Evolutionary conservation across 2,113 vertebrate species (phyloP).

Genomic region (Meleagris gallopavo): DNA sequence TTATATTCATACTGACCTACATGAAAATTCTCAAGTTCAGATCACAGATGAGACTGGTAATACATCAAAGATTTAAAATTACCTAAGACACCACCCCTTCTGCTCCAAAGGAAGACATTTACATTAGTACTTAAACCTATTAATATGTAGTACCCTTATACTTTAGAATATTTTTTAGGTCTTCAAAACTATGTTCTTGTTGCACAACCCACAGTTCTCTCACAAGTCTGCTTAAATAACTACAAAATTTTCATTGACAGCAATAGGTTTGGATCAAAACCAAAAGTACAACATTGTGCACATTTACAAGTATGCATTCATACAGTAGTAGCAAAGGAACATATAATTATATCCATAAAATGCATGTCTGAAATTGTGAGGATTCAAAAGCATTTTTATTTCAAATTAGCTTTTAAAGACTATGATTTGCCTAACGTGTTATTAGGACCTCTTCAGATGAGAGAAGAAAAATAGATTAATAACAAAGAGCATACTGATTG

Average conservation of each 20-base stretch:
- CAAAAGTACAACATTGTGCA: not conserved
- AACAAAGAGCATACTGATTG: slow-evolving; percentile 66
- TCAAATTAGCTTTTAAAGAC: slow-evolving; percentile 38
- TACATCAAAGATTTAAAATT: not conserved
- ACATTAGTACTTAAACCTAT: not conserved
- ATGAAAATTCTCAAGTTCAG: not conserved
- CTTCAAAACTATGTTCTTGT: not conserved
- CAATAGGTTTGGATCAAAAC: not conserved
- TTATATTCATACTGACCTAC: rapidly evolving
- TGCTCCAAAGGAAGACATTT: not conserved
- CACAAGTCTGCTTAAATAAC: not conserved
- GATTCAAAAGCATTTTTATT: slow-evolving; percentile 54
- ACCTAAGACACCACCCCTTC: not conserved
- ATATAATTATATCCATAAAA: slow-evolving; percentile 7
- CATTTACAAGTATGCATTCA: not conserved
- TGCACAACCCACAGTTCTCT: not conserved
- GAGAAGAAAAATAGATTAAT: slow-evolving; percentile 70
- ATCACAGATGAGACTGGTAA: not conserved
- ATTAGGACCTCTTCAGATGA: slow-evolving; percentile 67
- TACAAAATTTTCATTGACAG: not conserved
- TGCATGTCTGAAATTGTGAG: slow-evolving; percentile 20
- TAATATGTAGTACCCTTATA: not conserved
- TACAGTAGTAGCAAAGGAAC: slow-evolving; percentile 1
- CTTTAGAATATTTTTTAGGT: not conserved
- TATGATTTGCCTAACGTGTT: slow-evolving; percentile 47